Evolutionary conservation across 2,888 invertebrate species (phyloP), one percentile per base, ranked within the genome.

Genomic region (Coremacera marginata): DNA sequence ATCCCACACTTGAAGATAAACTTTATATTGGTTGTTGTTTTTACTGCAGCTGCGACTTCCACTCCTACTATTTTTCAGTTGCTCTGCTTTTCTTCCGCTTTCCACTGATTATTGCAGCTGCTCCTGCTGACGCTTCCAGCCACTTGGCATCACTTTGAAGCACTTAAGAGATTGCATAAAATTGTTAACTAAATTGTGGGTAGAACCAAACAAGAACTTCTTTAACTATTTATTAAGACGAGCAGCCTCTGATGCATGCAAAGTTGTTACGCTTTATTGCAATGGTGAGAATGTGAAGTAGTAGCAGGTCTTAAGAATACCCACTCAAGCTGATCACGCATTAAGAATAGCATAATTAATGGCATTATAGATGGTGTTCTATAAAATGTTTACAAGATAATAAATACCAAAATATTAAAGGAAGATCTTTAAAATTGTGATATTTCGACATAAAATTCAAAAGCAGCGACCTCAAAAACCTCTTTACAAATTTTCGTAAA

Each of bases 101-200:
- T 44, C 11, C 5, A 16, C 49, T 14, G 22, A 4, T 49, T 70
- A 22, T 19, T 68, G 14, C n/a, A 63, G 31, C 9, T 65, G 5
- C 63, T 65, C 4, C 19, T 34, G 34, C 34, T 27, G 31, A 34
- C 8, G 22, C 63, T 65, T 34, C 19, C 9, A 27, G 9, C 19
- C 22, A 68, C 60, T 60, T 60, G 60, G 44, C 34, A 67, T 44
- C 71, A 71, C 71, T 71, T 71, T 60, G 67, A 78, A 78, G 22
- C 78, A 75, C 75, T 78, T 78, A 78, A 78, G 71, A 70, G 78
- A 55, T 75, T 78, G 78, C 78, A 78, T 71, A 77, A 80, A 77
- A 74, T 77, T 77, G 78, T 78, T 80, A 80, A 80, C 78, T 67
- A 80, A 78, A 78, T 74, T 78, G 80, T 70, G 80, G 80, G 27